These are phyloP conservation scores for Strix aluco DNA, from an alignment of 2,113 vertebrate genomes.

Conservation along the genomic window DNA sequence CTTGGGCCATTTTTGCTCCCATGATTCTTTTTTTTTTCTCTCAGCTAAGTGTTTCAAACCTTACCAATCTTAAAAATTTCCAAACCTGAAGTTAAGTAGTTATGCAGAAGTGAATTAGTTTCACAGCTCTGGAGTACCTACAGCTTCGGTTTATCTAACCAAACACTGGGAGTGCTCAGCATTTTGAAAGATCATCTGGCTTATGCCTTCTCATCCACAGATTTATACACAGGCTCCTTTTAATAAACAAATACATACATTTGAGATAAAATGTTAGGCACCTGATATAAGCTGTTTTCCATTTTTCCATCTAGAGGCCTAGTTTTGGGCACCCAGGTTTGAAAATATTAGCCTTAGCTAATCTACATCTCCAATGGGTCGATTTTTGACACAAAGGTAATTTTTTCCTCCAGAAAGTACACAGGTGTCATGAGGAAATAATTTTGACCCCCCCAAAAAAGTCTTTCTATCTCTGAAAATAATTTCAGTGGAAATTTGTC, in stretches of 20 bases:
- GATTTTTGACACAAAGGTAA: background rate
- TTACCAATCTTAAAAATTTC: background rate
- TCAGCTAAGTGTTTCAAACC: background rate
- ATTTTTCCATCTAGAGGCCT: background rate
- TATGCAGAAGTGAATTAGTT: background rate
- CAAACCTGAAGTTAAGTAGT: background rate
- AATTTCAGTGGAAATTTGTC: background rate
- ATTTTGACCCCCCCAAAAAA: background rate
- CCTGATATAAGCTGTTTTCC: background rate
- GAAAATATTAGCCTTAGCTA: background rate
- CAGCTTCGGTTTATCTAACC: background rate
- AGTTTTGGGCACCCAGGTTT: background rate
- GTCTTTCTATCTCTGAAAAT: background rate
- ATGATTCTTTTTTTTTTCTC: background rate
- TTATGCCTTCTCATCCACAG: background rate
- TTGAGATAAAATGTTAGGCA: background rate
- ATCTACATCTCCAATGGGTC: rapidly evolving
- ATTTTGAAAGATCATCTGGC: background rate
- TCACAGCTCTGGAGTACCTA: background rate
- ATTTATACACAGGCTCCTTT: background rate
- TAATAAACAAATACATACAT: background rate
- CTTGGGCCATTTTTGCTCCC: background rate
- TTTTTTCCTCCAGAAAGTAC: background rate
- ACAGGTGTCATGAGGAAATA: background rate
- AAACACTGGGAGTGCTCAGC: background rate